phyloP scores from a whole-genome alignment of 2,797 vertebrate genomes.

The Uromys caudimaculatus region DNA sequence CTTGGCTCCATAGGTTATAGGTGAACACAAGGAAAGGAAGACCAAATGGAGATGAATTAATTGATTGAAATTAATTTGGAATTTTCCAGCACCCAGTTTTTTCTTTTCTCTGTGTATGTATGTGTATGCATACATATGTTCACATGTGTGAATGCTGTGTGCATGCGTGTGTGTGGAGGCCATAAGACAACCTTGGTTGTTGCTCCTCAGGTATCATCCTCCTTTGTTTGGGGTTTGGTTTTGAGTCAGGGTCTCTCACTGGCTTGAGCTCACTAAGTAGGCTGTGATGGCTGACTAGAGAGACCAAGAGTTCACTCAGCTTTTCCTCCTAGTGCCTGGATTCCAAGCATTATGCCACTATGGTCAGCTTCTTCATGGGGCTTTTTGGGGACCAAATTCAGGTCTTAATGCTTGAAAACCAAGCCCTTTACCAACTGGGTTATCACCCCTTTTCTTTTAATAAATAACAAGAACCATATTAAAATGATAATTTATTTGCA shows the following conservation, averaged over 20 bases:
- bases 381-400: not conserved
- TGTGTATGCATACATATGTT: not conserved
- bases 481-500: not conserved
- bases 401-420: not conserved
- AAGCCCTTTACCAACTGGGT: not conserved
- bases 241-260: not conserved
- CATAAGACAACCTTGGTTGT: not conserved
- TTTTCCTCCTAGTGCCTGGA: not conserved
- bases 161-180: not conserved
- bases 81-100: not conserved
- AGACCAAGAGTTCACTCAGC: not conserved
- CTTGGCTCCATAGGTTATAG: slow-evolving; percentile 2
- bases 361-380: not conserved
- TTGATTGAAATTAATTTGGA: slow-evolving; percentile 41
- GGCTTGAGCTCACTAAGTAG: not conserved
- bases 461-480: slow-evolving; percentile 24
- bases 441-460: not conserved
- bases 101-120: not conserved
- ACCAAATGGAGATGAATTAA: slow-evolving; percentile 34
- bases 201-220: not conserved
- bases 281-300: not conserved
- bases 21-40: not conserved
- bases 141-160: not conserved
- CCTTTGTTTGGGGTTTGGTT: not conserved
- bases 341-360: not conserved